These are phyloP conservation scores for Merops nubicus DNA, from an alignment of 2,113 vertebrate species.

Conservation along the genomic window DNA sequence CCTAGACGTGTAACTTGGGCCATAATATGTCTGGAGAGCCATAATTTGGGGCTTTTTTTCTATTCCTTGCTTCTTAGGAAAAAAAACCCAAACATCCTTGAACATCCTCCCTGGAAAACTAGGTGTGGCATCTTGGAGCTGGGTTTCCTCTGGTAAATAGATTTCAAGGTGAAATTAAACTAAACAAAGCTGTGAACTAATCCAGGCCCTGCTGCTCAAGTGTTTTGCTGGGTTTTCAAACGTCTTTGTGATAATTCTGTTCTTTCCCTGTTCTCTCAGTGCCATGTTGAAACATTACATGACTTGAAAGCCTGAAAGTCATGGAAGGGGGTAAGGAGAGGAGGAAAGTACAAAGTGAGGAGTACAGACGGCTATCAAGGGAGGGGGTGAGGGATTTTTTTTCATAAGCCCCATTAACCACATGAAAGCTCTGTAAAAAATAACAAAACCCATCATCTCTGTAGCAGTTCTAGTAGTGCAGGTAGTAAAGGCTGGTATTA, in stretches of 20 bases:
- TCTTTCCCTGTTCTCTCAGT: constrained; percentile 22
- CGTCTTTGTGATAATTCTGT: constrained; percentile 12
- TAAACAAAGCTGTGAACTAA: constrained; percentile 17
- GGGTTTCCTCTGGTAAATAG: not conserved
- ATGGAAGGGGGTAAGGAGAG: not conserved
- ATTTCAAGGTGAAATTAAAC: not conserved
- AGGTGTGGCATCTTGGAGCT: not conserved
- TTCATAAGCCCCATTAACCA: not conserved
- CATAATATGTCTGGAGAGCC: not conserved
- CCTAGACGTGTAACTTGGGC: not conserved
- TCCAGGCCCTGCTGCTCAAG: not conserved
- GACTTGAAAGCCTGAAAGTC: constrained; percentile 44
- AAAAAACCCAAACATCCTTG: not conserved
- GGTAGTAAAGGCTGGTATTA: constrained; percentile 53
- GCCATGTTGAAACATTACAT: not conserved
- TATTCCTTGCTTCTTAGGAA: not conserved
- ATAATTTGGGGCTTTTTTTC: not conserved
- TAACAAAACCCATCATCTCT: not conserved
- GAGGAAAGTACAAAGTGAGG: constrained; percentile 7
- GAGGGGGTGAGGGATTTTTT: not conserved
- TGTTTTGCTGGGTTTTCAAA: constrained; percentile 34
- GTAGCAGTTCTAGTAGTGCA: not conserved
- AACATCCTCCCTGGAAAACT: not conserved
- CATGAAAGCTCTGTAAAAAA: constrained; percentile 48
- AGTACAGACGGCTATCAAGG: not conserved